A percentile compares a stretch with the other conserved stretches of the same genome.
These are phyloP conservation scores for Capitella teleta DNA, from an alignment of 1,140 invertebrate genomes.

Conservation along the genomic window DNA sequence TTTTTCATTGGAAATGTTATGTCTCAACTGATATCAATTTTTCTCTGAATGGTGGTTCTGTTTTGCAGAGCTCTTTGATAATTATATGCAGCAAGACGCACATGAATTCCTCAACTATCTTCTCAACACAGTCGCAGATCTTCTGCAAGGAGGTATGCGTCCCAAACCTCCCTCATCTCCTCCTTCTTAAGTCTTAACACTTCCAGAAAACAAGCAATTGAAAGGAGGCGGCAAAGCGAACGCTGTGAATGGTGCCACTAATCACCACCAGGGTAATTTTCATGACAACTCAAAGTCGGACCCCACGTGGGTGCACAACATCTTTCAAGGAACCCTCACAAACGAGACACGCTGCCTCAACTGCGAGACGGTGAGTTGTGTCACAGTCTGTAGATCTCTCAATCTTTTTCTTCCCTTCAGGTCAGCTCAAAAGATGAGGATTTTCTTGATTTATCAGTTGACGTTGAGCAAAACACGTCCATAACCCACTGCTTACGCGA, in stretches of 20 bases:
- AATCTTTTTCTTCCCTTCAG: constrained; percentile 31
- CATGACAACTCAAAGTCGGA: constrained; percentile 59
- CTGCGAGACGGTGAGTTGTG: constrained; percentile 79
- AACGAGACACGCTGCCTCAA: constrained; percentile 98
- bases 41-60: no score
- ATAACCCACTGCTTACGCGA: constrained; percentile 96
- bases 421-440: constrained; percentile 97
- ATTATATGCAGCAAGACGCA: constrained; percentile 99
- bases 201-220: background rate
- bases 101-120: constrained; percentile 99
- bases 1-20: background rate
- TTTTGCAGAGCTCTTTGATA: constrained; percentile 94
- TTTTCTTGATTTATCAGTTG: constrained; percentile 97
- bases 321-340: constrained; percentile 97
- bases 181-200: background rate
- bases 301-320: constrained; percentile 98
- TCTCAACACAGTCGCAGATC: constrained; percentile 66
- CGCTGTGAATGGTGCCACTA: background rate
- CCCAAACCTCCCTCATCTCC: background rate
- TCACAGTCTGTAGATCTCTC: background rate
- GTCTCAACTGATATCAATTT: constrained; percentile 7
- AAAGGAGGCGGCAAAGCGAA: background rate
- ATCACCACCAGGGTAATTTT: no score
- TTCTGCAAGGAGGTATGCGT: constrained; percentile 49
- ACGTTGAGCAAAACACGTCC: constrained; percentile 98